phyloP scores from a whole-genome alignment of 1,140 invertebrate species.

The Drosophila carrolli region DNA sequence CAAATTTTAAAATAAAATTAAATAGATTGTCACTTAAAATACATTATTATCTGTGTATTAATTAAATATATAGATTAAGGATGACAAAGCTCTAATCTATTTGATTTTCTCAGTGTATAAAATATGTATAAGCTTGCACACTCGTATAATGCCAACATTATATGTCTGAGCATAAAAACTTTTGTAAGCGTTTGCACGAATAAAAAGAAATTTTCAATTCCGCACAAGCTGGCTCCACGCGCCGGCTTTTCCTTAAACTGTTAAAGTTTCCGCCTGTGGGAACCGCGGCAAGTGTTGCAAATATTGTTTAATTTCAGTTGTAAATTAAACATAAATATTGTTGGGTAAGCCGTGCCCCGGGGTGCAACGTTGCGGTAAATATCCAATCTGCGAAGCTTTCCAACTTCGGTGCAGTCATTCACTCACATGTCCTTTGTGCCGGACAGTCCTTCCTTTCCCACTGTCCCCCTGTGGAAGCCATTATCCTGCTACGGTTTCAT shows the following conservation, averaged over 20 bases:
- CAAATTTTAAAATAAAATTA: too few relatives aligned
- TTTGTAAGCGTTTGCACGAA: conserved; percentile 58
- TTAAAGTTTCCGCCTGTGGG: conserved; percentile 29
- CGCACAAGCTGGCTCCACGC: conserved; percentile 19
- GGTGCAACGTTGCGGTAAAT: conserved; percentile 23
- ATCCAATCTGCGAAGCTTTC: conserved; percentile 24
- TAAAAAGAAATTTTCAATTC: conserved; percentile 77
- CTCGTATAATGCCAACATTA: conserved; percentile 62
- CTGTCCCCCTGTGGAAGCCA: conserved; percentile 10
- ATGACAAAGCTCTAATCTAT: background rate
- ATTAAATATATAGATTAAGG: too few relatives aligned
- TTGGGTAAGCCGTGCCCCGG: conserved; percentile 20
- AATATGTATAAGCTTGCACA: conserved; percentile 7
- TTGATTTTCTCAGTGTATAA: background rate
- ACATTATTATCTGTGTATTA: too few relatives aligned
- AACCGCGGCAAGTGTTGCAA: conserved; percentile 52
- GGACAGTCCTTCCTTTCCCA: conserved; percentile 2
- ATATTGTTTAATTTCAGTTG: conserved; percentile 62
- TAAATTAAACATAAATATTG: conserved; percentile 78
- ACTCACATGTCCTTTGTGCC: conserved; percentile 46
- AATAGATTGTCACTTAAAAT: too few relatives aligned
- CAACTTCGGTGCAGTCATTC: conserved; percentile 16
- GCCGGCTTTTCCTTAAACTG: conserved; percentile 15
- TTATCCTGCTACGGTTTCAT: conserved; percentile 28
- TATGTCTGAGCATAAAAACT: conserved; percentile 75